Conservation (phyloP, 2,888 invertebrate species). For the Athalia cordata region DNA sequence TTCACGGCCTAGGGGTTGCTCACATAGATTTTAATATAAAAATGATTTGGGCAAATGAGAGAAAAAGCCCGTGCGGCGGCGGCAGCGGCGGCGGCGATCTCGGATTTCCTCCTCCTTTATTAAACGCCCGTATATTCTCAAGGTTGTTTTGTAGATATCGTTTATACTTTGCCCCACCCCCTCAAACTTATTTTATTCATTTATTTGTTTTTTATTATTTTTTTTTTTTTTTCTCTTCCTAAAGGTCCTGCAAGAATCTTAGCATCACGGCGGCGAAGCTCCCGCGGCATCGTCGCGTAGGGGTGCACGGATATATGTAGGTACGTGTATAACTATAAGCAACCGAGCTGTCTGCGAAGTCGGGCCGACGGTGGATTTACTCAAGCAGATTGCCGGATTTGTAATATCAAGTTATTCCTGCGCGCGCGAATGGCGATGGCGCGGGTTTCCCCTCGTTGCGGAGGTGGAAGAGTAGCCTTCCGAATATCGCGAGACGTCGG, state of each 20-base stretch:
- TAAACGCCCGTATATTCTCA: conserved; percentile 47
- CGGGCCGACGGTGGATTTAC: conserved; percentile 49
- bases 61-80: not conserved
- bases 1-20: conserved; percentile 2
- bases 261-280: too few species aligned
- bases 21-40: conserved; percentile 45
- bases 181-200: too few species aligned
- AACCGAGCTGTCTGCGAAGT: conserved; percentile 5
- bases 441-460: not conserved
- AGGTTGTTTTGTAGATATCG: not conserved
- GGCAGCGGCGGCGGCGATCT: not conserved
- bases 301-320: too few species aligned
- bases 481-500: conserved; percentile 23
- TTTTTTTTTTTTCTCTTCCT: too few species aligned
- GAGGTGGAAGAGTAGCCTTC: not conserved
- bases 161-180: not conserved
- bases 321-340: too few species aligned
- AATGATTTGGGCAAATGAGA: conserved; percentile 43
- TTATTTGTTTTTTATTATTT: too few species aligned
- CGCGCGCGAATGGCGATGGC: conserved; percentile 7
- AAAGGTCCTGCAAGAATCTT: too few species aligned
- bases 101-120: conserved; percentile 47
- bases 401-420: conserved; percentile 55
- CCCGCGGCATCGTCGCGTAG: too few species aligned
- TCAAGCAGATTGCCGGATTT: conserved; percentile 56